Base-by-base conservation (phyloP, 2,888 invertebrate species). In the Cheilosia scutellata region DNA sequence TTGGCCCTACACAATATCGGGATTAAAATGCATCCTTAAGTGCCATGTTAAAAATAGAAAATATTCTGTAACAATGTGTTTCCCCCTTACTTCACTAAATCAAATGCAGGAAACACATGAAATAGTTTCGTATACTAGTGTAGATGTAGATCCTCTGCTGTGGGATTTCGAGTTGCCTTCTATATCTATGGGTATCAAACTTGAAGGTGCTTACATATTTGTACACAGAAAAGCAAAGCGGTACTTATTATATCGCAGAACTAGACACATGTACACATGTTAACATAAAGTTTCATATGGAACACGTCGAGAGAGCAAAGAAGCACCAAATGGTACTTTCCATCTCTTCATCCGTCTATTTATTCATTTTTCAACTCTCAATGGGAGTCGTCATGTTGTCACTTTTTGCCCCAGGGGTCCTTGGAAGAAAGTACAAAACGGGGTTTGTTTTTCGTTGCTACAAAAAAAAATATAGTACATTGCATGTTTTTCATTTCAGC, bases 341-440 rank as follows among this genome's bases (percentile, higher is more conserved):
- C 72, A 72, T 65, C 71, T 78, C 72, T 58, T 78, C 78, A 78
- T 72, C 72, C 65, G 72, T 72, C 72, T 79, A 72, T 72, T 79
- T 79, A 79, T 79, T 79, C 72, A 79, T 79, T 79, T 79, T 72
- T 79, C 42, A 79, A 72, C 72, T 79, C 78, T 79, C 78, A 58
- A 79, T 72, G 72, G 78, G 71, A 72, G 78, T 79, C 78, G 65
- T 79, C 72, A 79, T 72, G 72, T 72, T 79, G 72, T 79, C 78
- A 72, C 58, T 79, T 65, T 72, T 65, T 72, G n/a, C 78, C 78
- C 58, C 65, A 31, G 78, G 78, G 72, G 72, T 72, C 58, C 58
- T 72, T 72, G 16, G 31, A 72, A 72, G 78, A 79, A 72, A 57
- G 51, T 65, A 72, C 72, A 72, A 72, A 72, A 58, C 71, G 37